Evolutionary conservation across 2,888 invertebrate species (phyloP).

Genomic region (Venustoraphidia nigricollis): DNA sequence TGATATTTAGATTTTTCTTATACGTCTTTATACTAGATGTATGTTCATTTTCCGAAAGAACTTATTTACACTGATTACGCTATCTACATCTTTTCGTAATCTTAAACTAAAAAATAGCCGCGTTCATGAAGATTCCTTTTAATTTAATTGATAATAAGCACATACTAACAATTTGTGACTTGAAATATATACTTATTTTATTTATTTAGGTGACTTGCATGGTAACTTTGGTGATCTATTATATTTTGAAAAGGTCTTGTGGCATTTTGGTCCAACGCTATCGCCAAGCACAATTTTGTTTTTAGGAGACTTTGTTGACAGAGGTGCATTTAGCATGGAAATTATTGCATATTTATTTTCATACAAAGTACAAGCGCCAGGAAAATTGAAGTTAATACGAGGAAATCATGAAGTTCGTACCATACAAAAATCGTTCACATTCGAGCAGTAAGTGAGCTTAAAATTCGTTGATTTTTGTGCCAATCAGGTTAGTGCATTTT

Average conservation of each 20-base stretch:
- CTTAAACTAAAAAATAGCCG: too few relatives aligned
- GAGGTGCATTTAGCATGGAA: conserved; percentile 52
- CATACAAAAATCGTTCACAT: conserved; percentile 59
- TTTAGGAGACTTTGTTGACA: conserved; percentile 64
- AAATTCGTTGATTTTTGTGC: not conserved
- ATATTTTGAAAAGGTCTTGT: conserved; percentile 50
- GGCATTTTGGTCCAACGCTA: conserved; percentile 49
- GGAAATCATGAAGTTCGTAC: conserved; percentile 66
- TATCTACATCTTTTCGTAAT: too few relatives aligned
- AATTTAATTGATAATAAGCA: not conserved
- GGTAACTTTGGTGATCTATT: conserved; percentile 55
- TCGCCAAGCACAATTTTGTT: conserved; percentile 50
- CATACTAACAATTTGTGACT: not conserved
- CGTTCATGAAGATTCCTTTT: too few relatives aligned
- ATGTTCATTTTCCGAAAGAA: too few relatives aligned
- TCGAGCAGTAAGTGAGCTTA: conserved; percentile 36
- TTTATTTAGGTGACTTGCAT: conserved; percentile 49
- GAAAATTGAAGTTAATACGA: conserved; percentile 44
- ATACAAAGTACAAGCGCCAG: conserved; percentile 50
- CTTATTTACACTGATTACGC: too few relatives aligned
- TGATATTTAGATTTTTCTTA: too few relatives aligned
- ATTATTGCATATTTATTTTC: conserved; percentile 54
- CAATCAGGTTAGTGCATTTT: too few relatives aligned
- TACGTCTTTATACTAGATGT: too few relatives aligned
- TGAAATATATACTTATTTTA: not conserved